Base-by-base conservation (phyloP, 2,888 invertebrate genomes). In the Petrolisthes manimaculis region DNA sequence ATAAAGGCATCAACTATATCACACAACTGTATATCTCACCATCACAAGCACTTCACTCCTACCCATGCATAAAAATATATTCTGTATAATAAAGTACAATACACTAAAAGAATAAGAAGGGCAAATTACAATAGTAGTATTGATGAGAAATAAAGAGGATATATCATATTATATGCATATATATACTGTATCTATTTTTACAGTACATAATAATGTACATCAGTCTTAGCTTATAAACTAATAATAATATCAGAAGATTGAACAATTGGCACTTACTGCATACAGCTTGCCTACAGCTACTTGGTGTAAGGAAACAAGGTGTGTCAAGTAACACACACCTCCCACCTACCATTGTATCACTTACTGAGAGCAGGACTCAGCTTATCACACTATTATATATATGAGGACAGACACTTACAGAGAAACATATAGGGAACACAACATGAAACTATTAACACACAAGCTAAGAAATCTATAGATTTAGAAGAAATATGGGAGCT, bases 21-120 rank as follows among this genome's bases (percentile, higher is more conserved):
- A 87, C 83, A 82, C 87, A 69, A 53, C 74, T 55, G 71, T 86
- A 83, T 83, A 61, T 81, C 69, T 86, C 24, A 71, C 55, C 53
- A 74, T 80, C 67, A 77, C 78, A 87, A 87, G 87, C 87, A 87
- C 79, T 74, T 87, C 87, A 87, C 79, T 83, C 81, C 88, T 88
- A 88, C 84, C 88, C 88, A 88, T 88, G 88, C 88, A 88, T 71
- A 84, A 77, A 84, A 78, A 84, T 87, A 83, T 53, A 79, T 54
- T 61, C 54, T 82, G 37, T 83, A 81, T 82, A 83, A 55, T 78
- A 83, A 87, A 83, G 78, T 79, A 83, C 79, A 83, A 55, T 56
- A 24, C 69, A 53, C 82, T 37, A 84, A 55, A 74, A 61, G 56
- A 74, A 74, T 51, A 83, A 71, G 18, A n/a, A 14, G 24, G 56